These are phyloP conservation scores for Sterrhoptilus dennistouni DNA, from an alignment of 2,113 vertebrate genomes.

Conservation along the genomic window DNA sequence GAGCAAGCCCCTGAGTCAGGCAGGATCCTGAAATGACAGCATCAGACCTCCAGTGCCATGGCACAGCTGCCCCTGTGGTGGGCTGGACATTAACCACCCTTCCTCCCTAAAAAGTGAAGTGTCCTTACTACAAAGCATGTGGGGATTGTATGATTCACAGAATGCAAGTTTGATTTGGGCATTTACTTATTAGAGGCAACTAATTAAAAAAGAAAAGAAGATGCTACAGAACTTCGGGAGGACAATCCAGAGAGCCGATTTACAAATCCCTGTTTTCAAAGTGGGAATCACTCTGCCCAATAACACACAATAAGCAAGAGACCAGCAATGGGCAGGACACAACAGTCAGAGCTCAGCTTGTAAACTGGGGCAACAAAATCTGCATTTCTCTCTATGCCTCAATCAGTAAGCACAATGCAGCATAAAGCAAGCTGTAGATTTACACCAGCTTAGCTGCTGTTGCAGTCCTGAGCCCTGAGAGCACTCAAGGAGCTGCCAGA, in stretches of 20 bases:
- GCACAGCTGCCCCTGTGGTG: neutral
- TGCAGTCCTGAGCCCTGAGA: neutral
- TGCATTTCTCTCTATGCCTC: neutral
- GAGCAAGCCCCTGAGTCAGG: neutral
- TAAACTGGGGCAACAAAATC: neutral
- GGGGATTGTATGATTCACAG: neutral
- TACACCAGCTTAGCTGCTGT: neutral
- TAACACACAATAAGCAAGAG: accelerated
- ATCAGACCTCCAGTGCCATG: accelerated
- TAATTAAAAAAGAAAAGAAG: neutral
- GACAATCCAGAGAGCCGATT: accelerated
- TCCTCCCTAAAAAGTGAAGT: neutral
- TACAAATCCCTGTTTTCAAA: neutral
- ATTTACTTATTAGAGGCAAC: neutral
- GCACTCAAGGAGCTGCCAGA: accelerated
- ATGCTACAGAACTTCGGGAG: neutral
- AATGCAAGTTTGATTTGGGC: accelerated
- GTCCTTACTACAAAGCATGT: neutral
- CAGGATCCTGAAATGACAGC: neutral
- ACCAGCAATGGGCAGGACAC: neutral
- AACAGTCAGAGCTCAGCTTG: neutral
- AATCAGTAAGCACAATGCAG: neutral
- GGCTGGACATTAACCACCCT: neutral
- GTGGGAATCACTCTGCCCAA: neutral
- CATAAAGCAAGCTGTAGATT: neutral